phyloP scores from a whole-genome alignment of 30 jellyfish, hydroid and myxozoan species.

The Aurelia sp. region DNA sequence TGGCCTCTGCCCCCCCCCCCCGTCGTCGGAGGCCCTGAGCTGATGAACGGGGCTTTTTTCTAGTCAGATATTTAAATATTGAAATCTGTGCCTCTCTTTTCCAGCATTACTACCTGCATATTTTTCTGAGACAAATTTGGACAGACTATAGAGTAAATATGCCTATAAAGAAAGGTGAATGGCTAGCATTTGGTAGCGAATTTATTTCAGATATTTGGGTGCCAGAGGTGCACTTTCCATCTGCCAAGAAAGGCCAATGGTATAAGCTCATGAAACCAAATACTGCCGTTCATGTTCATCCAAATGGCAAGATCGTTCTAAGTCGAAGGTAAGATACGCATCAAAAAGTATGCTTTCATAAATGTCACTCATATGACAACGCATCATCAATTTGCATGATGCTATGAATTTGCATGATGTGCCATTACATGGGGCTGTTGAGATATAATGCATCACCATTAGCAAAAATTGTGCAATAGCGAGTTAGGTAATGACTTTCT shows the following conservation, averaged over 20 bases:
- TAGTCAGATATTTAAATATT: too few relatives aligned
- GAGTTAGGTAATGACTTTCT: too few relatives aligned
- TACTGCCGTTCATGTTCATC: constrained; percentile 43
- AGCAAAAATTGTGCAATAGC: too few relatives aligned
- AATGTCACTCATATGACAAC: too few relatives aligned
- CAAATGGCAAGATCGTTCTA: constrained; percentile 40
- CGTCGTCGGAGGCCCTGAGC: too few relatives aligned
- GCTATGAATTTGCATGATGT: too few relatives aligned
- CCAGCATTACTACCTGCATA: constrained; percentile 55
- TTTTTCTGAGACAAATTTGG: constrained; percentile 79
- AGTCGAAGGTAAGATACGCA: constrained; percentile 56
- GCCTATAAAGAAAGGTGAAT: neutral
- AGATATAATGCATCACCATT: too few relatives aligned
- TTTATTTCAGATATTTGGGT: constrained; percentile 51
- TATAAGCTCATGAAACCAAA: constrained; percentile 48
- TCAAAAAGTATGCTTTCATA: too few relatives aligned
- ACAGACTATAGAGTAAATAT: constrained; percentile 49
- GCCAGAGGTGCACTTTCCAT: constrained; percentile 76
- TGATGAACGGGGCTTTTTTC: too few relatives aligned
- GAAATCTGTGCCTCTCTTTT: neutral
- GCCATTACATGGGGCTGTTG: too few relatives aligned
- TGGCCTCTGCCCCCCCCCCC: too few relatives aligned
- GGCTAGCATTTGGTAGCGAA: constrained; percentile 57
- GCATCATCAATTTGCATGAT: too few relatives aligned
- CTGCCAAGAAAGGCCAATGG: constrained; percentile 63